Conservation (phyloP, 2,113 vertebrate genomes). For the Chaetura pelagica region DNA sequence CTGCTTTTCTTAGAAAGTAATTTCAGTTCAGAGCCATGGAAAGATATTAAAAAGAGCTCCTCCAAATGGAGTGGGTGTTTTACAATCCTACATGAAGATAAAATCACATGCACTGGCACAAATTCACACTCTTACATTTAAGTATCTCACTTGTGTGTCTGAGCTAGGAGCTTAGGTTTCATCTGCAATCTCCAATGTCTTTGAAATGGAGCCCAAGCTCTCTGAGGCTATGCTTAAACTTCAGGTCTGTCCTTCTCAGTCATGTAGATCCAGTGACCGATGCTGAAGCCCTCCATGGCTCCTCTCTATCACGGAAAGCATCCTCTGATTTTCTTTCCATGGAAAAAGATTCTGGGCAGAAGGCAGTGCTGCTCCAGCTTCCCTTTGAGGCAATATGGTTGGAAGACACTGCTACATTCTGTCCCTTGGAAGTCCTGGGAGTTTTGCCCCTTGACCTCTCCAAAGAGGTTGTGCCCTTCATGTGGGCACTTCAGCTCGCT, state of each 20-base stretch:
- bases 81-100: background rate
- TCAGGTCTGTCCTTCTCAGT: background rate
- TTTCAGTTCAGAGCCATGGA: constrained; percentile 17
- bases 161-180: background rate
- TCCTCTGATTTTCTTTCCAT: background rate
- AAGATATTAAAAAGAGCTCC: background rate
- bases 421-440: background rate
- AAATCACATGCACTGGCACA: background rate
- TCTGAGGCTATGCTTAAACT: background rate
- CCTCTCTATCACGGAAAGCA: background rate
- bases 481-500: background rate
- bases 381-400: background rate
- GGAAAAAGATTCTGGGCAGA: background rate
- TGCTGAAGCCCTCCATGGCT: background rate
- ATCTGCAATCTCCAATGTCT: background rate
- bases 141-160: background rate
- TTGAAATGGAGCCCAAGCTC: background rate
- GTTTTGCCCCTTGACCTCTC: background rate
- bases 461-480: background rate
- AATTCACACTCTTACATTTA: background rate
- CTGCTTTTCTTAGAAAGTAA: constrained; percentile 46
- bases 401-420: background rate
- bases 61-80: background rate
- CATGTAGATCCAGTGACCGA: background rate
- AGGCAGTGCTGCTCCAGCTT: background rate